Evolutionary conservation across 2,113 vertebrate species (phyloP).

Genomic region (Lycocorax pyrrhopterus): DNA sequence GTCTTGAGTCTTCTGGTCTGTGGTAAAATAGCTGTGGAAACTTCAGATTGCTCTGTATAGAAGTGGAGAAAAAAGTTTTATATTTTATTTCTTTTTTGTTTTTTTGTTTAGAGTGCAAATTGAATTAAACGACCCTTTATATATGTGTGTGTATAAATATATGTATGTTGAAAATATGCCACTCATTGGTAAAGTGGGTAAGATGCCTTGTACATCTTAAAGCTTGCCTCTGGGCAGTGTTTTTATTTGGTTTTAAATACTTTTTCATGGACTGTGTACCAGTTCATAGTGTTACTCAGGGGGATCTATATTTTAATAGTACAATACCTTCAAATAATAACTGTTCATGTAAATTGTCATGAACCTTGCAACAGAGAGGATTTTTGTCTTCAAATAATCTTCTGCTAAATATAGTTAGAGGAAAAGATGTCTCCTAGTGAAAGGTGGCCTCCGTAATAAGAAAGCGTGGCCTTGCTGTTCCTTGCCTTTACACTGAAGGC

Average conservation of each 20-base stretch:
- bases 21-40: background rate
- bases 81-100: background rate
- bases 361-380: background rate
- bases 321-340: background rate
- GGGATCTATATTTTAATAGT: background rate
- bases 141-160: background rate
- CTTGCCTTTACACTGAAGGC: background rate
- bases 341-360: background rate
- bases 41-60: background rate
- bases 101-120: background rate
- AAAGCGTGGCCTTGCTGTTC: background rate
- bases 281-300: background rate
- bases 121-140: background rate
- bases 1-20: background rate
- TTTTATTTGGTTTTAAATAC: background rate
- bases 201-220: background rate
- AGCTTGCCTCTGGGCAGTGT: background rate
- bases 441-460: background rate
- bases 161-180: background rate
- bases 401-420: background rate
- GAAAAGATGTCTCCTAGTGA: background rate
- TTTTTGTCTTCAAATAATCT: background rate
- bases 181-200: background rate
- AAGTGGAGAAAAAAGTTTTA: background rate
- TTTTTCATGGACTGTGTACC: background rate